Conservation (phyloP, 2,113 vertebrate genomes). For the Psammodynastes pulverulentus region DNA sequence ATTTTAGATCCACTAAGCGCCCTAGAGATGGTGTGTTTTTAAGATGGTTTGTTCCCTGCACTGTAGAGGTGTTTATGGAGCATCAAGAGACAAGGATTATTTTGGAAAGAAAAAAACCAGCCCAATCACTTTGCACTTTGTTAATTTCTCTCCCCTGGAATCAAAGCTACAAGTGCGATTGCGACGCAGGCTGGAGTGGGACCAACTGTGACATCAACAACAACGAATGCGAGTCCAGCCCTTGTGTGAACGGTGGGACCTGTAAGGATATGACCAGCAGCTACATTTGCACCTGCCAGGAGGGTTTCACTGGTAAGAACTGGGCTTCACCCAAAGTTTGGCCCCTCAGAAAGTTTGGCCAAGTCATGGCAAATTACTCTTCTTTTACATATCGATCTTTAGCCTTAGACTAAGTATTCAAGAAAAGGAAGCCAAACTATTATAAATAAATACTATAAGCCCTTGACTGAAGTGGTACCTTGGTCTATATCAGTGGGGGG, state of each 20-base stretch:
- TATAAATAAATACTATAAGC: not conserved
- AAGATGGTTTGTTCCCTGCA: not conserved
- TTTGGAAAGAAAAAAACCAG: not conserved
- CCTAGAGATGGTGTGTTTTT: not conserved
- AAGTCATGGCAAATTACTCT: not conserved
- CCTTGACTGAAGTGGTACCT: too few species aligned
- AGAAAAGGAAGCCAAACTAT: not conserved
- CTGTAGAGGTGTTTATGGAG: not conserved
- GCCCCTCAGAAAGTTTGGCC: not conserved
- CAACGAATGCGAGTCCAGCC: slow-evolving; percentile 92
- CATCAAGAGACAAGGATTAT: not conserved
- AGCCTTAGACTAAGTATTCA: not conserved
- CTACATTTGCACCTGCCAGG: slow-evolving; percentile 87
- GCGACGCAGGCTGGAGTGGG: slow-evolving; percentile 90
- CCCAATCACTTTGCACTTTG: not conserved
- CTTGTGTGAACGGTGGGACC: slow-evolving; percentile 90
- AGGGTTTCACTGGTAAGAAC: slow-evolving; percentile 89
- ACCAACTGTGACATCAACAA: slow-evolving; percentile 92
- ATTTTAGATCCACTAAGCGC: not conserved
- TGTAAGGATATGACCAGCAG: slow-evolving; percentile 95
- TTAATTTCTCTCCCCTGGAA: not conserved
- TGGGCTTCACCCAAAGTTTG: not conserved
- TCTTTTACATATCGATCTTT: not conserved
- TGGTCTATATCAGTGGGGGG: too few species aligned
- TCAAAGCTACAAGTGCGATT: slow-evolving; percentile 85